Evolutionary conservation across 2,797 vertebrate genomes (phyloP).

Genomic region (Rhinophrynus dorsalis): DNA sequence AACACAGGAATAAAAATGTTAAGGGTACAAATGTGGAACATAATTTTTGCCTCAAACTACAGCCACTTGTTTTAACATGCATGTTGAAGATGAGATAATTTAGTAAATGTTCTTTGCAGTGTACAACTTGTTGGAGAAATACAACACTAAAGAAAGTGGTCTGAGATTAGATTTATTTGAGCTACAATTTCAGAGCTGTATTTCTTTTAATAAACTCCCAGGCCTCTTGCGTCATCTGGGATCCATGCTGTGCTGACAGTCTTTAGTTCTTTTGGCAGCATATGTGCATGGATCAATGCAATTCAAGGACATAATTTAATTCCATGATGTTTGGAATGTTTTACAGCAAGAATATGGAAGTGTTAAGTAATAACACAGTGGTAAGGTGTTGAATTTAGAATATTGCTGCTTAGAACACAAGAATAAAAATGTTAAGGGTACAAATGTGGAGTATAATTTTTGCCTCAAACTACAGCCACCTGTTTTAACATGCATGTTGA

Average conservation of each 20-base stretch:
- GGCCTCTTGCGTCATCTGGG: slow-evolving; percentile 23
- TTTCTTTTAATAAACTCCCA: slow-evolving; percentile 29
- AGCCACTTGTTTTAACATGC: neutral
- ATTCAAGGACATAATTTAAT: slow-evolving; percentile 42
- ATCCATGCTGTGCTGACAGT: slow-evolving; percentile 39
- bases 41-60: neutral
- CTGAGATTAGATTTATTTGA: slow-evolving; percentile 22
- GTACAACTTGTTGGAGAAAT: neutral
- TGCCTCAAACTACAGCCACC: neutral
- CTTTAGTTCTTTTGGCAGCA: slow-evolving; percentile 39
- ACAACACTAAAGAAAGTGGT: neutral
- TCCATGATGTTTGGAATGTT: slow-evolving; percentile 28
- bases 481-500: neutral
- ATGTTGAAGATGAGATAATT: neutral
- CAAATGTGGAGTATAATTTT: too few relatives aligned
- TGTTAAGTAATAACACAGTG: slow-evolving; percentile 30
- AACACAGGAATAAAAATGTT: too few relatives aligned
- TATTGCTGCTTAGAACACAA: neutral
- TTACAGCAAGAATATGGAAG: slow-evolving; percentile 29
- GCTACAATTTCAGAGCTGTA: slow-evolving; percentile 7
- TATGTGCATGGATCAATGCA: slow-evolving; percentile 37
- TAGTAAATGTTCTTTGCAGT: slow-evolving; percentile 3
- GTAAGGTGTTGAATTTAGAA: slow-evolving; percentile 16
- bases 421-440: too few relatives aligned
- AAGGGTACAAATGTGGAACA: too few relatives aligned